Conservation (phyloP, 2,113 vertebrate genomes). For the Megaleporinus macrocephalus region DNA sequence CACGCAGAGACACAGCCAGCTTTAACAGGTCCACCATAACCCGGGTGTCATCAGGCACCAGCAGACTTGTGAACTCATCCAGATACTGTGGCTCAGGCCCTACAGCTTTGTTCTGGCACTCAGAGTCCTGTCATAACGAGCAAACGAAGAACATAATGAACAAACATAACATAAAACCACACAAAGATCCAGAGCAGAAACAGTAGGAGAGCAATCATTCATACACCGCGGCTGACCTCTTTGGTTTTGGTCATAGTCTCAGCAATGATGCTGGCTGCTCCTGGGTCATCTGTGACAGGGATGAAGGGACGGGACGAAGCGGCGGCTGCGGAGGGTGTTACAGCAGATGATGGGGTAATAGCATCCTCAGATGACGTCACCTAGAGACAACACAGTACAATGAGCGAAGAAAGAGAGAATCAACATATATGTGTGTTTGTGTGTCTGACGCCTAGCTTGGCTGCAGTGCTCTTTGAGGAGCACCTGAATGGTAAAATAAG, state of each 20-base stretch:
- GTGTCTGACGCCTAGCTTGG: too few species aligned
- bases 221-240: constrained; percentile 71
- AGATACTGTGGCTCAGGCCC: constrained; percentile 93
- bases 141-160: not conserved
- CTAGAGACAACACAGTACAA: constrained; percentile 63
- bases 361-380: constrained; percentile 88
- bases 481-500: too few species aligned
- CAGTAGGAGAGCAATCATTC: not conserved
- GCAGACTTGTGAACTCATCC: constrained; percentile 94
- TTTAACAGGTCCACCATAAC: constrained; percentile 96
- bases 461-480: not conserved
- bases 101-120: constrained; percentile 88
- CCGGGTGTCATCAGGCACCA: constrained; percentile 91
- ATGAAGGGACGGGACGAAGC: constrained; percentile 95
- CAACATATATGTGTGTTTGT: too few species aligned
- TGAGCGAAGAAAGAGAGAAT: not conserved
- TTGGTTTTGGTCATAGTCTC: constrained; percentile 99
- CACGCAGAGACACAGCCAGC: constrained; percentile 89
- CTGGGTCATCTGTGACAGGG: constrained; percentile 96
- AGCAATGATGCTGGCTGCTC: constrained; percentile 97
- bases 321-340: constrained; percentile 89
- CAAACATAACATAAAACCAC: not conserved
- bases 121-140: constrained; percentile 83
- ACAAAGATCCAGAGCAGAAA: not conserved
- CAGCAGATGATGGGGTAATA: constrained; percentile 88